Base-by-base conservation (phyloP, 1,140 invertebrate genomes). In the Drosophila nannoptera region DNA sequence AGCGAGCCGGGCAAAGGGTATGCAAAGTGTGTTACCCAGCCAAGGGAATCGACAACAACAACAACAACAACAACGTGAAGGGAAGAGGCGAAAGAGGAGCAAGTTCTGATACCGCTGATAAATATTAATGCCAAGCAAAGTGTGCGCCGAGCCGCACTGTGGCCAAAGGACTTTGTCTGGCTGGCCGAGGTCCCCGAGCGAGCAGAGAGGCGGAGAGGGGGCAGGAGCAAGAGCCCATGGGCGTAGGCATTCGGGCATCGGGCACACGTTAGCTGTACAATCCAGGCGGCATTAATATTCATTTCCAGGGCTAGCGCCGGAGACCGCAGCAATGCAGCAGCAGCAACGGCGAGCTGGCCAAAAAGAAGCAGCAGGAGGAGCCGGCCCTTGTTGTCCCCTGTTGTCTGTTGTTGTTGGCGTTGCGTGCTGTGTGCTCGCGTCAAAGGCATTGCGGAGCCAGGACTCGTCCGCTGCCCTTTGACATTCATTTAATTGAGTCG, bases 401-500 rank as follows among this genome's bases (percentile, higher is more conserved):
- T 22, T 33, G 6, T 14, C 40, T 64, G n/a, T 58, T 6, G 35
- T n/a, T 46, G 14, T 33, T 7, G 73, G 32, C 64, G 70, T 74
- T 72, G 73, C 65, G 67, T 61, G 63, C 22, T 61, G 70, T 71
- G 63, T 71, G 73, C 65, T 73, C 58, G 48, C 70, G 77, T 86
- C 80, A 84, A 84, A 84, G 81, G 81, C 84, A 84, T 80, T 74
- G 69, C 66, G 77, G 64, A 75, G 82, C 67, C 64, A 75, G 69
- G 61, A 69, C 50, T 53, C 68, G 33, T 42, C 22, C 43, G 32
- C 53, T 49, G 75, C 73, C 76, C 78, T 87, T 87, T 87, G 83
- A 87, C 83, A 87, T 87, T 87, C 78, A 80, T 78, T 87, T 87
- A 87, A 87, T 87, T 87, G 83, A 87, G 73, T 11, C 49, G 43